Evolutionary conservation across 1,140 invertebrate genomes (phyloP), one percentile per base, ranked within the genome.

Genomic region (Trachymyrmex septentrionalis): DNA sequence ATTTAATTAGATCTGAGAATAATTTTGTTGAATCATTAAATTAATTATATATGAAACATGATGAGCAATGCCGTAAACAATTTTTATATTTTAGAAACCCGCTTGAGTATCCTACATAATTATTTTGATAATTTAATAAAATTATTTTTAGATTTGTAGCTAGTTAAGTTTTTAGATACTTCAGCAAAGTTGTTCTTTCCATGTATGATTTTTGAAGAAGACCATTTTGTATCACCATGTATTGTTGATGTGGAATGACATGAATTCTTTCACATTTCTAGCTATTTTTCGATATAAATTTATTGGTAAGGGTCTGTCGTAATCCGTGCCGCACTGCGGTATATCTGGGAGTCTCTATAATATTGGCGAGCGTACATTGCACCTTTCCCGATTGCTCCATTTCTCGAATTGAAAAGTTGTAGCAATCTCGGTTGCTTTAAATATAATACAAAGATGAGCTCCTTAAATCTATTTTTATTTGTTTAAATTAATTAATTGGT

Each of bases 291-390:
- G n/a, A 14, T 59, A 21, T 24, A 63, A 64, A 69, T 48, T 69
- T 59, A 38, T 76, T 12, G n/a, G 10, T 44, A 5, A 9, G 16
- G 5, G 34, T 6, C 38, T 57, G 14, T 44, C 34, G 6, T 69
- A 16, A 71, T 80, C 1, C 30, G 21, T 81, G 44, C 21, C 66
- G 77, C 64, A 81, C 10, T 81, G 78, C 66, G 48, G 64, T 27
- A 44, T 55, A 55, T 44, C 6, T 48, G 27, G 21, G n/a, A 81
- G 48, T 57, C 21, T 66, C n/a, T 6, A 38, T 21, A 27, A n/a
- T 3, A 38, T 55, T 16, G 63, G 9, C 27, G 21, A 69, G n/a
- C 12, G 19, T 19, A 57, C 0, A 44, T 38, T 50, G 48, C 48
- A 66, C 12, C 4, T 64, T 55, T 69, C 16, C 21, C 24, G 14